Evolutionary conservation across 2,888 invertebrate species (phyloP), one percentile per base, ranked within the genome.

Genomic region (Petrophora chlorosata): DNA sequence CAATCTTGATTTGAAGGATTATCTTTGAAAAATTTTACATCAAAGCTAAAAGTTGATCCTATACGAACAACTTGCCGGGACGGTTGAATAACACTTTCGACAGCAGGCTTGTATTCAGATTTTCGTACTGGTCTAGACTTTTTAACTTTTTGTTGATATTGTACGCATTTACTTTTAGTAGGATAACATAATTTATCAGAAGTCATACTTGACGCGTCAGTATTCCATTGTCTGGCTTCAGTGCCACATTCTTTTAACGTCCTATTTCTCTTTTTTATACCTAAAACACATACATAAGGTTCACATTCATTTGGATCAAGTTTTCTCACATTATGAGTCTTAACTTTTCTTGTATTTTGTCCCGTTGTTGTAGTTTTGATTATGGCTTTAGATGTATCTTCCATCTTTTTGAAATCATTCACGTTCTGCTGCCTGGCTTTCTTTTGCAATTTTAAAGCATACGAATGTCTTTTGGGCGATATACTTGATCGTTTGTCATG

Each of bases 291-390:
- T 23, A 69, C 45, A 15, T 65, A 65, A 33, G 75, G 72, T 49
- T 75, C 70, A 56, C 76, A 77, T 53, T 77, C 72, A 53, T 70
- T 63, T 9, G 71, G 65, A 16, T 56, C 47, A 38, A 68, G 14
- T 5, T 25, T 1, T 2, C 2, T 8, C 14, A 23, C 9, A n/a
- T 35, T 23, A 14, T 35, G 9, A 9, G 7, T 16, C 13, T 14
- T 32, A 9, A 13, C 10, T 14, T 49, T 29, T 13, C 38, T 44
- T 12, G 36, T 43, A 16, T 40, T 43, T 8, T 26, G 22, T 25
- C 9, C 12, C 8, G 2, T 15, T 5, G 19, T 23, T 19, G 14
- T 14, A 25, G 15, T 15, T 35, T 23, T 15, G 12, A 34, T 13
- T 4, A 17, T 3, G 22, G 19, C 22, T 4, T 14, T n/a, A 22